Evolutionary conservation across 2,888 invertebrate species (phyloP).

Genomic region (Ophion ellenae): DNA sequence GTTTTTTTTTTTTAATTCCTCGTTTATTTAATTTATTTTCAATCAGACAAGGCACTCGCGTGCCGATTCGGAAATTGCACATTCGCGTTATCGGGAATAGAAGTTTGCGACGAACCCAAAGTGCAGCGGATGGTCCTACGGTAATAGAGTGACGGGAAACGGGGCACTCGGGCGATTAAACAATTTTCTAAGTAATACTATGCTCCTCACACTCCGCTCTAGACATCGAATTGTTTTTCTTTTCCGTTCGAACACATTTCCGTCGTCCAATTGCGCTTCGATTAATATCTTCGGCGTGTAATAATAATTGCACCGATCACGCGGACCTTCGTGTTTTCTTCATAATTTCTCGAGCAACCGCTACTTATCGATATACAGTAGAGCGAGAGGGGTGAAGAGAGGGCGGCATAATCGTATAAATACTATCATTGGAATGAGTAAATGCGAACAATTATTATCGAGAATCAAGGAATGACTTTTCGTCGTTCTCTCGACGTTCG

Average conservation of each 20-base stretch:
- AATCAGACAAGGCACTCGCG: slow-evolving; percentile 53
- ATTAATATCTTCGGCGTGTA: slow-evolving; percentile 36
- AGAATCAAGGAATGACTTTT: slow-evolving; percentile 54
- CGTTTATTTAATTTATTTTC: slow-evolving; percentile 18
- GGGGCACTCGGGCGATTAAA: slow-evolving; percentile 60
- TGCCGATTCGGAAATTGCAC: slow-evolving; percentile 55
- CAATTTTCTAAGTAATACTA: slow-evolving; percentile 40
- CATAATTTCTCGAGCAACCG: background rate
- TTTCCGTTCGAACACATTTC: slow-evolving; percentile 10
- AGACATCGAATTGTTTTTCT: slow-evolving; percentile 36
- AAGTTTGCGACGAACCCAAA: slow-evolving; percentile 33
- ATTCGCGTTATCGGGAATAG: slow-evolving; percentile 38
- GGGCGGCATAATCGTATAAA: slow-evolving; percentile 68
- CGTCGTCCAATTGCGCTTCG: slow-evolving; percentile 20
- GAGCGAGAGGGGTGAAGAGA: slow-evolving; percentile 43
- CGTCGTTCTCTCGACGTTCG: slow-evolving; percentile 50
- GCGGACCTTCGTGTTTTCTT: slow-evolving; percentile 25
- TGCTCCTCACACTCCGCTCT: slow-evolving; percentile 45
- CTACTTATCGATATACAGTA: slow-evolving; percentile 30
- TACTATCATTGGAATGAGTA: slow-evolving; percentile 71
- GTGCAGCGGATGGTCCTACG: slow-evolving; percentile 9
- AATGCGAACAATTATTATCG: slow-evolving; percentile 65
- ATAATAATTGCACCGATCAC: slow-evolving; percentile 40
- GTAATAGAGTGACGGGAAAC: slow-evolving; percentile 48
- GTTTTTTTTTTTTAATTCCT: background rate